Conservation (phyloP, 2,888 invertebrate species). For the Ephialtes manifestator region DNA sequence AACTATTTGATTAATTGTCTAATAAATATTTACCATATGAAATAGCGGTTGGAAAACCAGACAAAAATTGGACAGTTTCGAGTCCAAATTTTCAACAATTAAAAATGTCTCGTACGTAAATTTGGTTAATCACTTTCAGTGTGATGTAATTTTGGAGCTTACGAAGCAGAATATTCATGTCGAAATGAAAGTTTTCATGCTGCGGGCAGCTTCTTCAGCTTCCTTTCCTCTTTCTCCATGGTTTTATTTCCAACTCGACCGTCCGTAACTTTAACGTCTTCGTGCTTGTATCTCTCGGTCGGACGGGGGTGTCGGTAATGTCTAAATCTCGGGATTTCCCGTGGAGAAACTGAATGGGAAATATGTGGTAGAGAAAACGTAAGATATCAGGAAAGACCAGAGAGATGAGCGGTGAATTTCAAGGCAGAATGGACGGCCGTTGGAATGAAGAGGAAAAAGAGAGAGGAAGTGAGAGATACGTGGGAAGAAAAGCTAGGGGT, state of each 20-base stretch:
- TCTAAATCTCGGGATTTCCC: conserved; percentile 14
- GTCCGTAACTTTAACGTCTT: conserved; percentile 31
- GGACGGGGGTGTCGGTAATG: not conserved
- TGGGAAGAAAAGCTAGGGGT: conserved; percentile 13
- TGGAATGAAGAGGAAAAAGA: not conserved
- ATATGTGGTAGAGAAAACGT: conserved; percentile 7
- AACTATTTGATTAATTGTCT: too few relatives aligned
- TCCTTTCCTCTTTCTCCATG: not conserved
- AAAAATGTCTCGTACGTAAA: too few relatives aligned
- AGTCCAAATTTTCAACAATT: not conserved
- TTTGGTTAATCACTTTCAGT: not conserved
- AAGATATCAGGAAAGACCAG: not conserved
- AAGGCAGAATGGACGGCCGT: not conserved
- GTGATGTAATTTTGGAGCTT: not conserved
- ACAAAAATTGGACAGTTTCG: too few relatives aligned
- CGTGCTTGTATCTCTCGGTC: not conserved
- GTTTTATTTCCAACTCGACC: conserved; percentile 10
- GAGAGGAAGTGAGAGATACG: not conserved
- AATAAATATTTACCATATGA: too few relatives aligned
- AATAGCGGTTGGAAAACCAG: too few relatives aligned
- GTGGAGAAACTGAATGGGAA: not conserved
- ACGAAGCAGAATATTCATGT: conserved; percentile 35
- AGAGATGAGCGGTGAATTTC: conserved; percentile 9
- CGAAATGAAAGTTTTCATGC: conserved; percentile 49
- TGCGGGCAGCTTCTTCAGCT: not conserved